Evolutionary conservation across 2,113 vertebrate genomes (phyloP).

Genomic region (Cryptotis parvus): DNA sequence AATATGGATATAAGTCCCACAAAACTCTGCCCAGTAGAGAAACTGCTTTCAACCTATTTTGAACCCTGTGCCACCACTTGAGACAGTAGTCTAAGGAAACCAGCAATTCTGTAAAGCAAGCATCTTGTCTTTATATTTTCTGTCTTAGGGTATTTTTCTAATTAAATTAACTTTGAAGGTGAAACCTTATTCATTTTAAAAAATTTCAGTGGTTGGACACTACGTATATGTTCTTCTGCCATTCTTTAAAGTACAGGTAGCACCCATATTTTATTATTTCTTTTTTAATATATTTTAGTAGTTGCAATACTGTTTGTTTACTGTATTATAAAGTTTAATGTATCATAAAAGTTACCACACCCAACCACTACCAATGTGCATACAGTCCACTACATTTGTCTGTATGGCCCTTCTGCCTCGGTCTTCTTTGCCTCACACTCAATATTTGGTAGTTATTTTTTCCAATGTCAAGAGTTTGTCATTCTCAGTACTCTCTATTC

Average conservation of each 20-base stretch:
- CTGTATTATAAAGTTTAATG: no score
- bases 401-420: no score
- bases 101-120: not conserved
- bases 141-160: not conserved
- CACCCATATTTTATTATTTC: no score
- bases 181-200: not conserved
- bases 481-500: no score
- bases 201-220: not conserved
- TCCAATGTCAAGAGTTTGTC: no score
- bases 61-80: not conserved
- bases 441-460: no score
- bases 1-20: not conserved
- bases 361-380: no score
- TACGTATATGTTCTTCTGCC: not conserved
- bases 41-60: not conserved
- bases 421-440: no score
- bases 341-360: no score
- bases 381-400: no score
- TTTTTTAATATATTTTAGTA: no score
- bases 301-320: no score
- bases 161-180: not conserved
- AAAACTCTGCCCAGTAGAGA: not conserved
- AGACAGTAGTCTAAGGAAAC: not conserved
- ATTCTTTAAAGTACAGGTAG: not conserved
- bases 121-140: conserved; percentile 7